Evolutionary conservation across 2,888 invertebrate species (phyloP), one percentile per base, ranked within the genome.

Genomic region (Drosophila limbata): DNA sequence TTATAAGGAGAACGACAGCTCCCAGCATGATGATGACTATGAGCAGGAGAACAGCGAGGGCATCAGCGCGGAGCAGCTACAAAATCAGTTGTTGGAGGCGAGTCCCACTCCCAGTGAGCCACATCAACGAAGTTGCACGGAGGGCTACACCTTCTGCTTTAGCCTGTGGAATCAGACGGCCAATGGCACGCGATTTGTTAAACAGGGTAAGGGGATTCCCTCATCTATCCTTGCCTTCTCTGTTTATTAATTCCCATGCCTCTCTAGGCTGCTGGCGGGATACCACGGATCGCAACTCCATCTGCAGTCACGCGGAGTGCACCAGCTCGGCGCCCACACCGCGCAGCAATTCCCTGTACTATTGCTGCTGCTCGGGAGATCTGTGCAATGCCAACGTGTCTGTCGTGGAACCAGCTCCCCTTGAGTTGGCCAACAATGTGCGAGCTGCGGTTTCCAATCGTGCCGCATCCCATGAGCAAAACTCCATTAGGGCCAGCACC

Each of bases 321-420:
- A 92, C 95, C 88, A 90, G 95, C 77, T 93, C 94, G 79, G 91
- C 94, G 87, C 92, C 94, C 87, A 92, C 90, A 3, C 80, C 90
- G 0, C 88, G 88, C 9, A 90, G 84, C 28, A 87, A 76, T 57
- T 79, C 94, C 93, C 79, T 95, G 94, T 68, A 96, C 94, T 92
- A 97, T 95, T 93, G 98, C 88, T 98, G 98, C 91, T 98, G 98
- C 90, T 94, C 94, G 5, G 95, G 95, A 3, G 94, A 95, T 81
- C 94, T 95, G 90, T 98, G 98, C 92, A 98, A 98, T 92, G 93
- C 93, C 13, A 89, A 93, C 56, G 88, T 92, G 42, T 71, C 91
- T 2, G 84, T 91, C 3, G 91, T 91, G 33, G 90, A 90, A 40
- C 86, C 91, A 1, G 89, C 91, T 15, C 91, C 91, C 3, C 81